Base-by-base conservation (phyloP, 1,140 invertebrate genomes). In the Papilio aristodemus region DNA sequence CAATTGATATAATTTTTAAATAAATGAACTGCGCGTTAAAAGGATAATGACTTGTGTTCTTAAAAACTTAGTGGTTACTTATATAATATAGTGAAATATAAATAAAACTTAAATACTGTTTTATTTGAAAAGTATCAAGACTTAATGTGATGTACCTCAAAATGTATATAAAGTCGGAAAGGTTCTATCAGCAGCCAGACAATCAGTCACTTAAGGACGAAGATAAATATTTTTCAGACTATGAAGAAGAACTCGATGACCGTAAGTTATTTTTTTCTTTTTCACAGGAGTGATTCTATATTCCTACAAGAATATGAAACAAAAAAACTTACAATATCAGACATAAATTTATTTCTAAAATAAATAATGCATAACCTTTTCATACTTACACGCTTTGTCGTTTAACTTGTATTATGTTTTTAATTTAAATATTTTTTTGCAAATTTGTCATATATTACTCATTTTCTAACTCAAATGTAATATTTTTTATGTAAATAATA, bases 111-210 rank as follows among this genome's bases (percentile, higher is more conserved):
- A n/a, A n/a, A n/a, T n/a, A n/a, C n/a, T n/a, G n/a, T n/a, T n/a
- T n/a, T n/a, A n/a, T n/a, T n/a, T n/a, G n/a, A 41, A 11, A 4
- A 10, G 38, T 50, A 17, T 68, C 37, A 6, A 13, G 60, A 54
- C 19, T 72, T 36, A 27, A 58, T 76, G 84, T 81, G 69, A 88
- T 90, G 87, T 90, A 83, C 78, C 74, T 88, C 19, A 87, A 90
- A 80, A 90, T 88, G 86, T 90, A 90, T 67, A 88, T 87, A 68
- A 88, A 90, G 72, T 83, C 87, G 58, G 87, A 90, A 66, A 79
- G 85, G 70, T 90, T 90, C 62, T 88, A 87, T 67, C 85, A 86
- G 68, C 78, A 86, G 71, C 84, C 84, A 5, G 80, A 86, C 64
- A 84, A 78, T 57, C 85, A 85, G 71, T 41, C 71, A 22, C 70